These are phyloP conservation scores for Okamejei kenojei DNA, from an alignment of 2,797 vertebrate species.

Conservation along the genomic window DNA sequence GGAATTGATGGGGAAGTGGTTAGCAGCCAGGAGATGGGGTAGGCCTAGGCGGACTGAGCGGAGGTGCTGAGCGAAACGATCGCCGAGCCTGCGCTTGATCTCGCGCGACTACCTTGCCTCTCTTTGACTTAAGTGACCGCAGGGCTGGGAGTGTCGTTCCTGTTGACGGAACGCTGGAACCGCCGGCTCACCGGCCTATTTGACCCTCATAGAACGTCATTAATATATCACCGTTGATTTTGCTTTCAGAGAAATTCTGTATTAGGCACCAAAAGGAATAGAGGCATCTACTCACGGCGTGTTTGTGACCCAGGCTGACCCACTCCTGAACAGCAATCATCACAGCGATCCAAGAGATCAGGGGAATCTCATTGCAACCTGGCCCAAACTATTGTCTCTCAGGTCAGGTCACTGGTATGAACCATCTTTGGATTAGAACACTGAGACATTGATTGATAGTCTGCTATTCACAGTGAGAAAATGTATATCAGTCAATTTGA, in stretches of 20 bases:
- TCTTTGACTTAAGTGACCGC: neutral
- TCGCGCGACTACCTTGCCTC: neutral
- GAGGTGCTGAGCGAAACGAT: no score
- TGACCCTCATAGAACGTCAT: constrained; percentile 26
- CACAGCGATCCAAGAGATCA: constrained; percentile 17
- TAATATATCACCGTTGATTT: constrained; percentile 34
- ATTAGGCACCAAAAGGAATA: neutral
- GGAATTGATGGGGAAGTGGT: no score
- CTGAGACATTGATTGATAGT: constrained; percentile 31
- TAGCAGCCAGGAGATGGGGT: no score
- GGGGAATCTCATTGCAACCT: constrained; percentile 28
- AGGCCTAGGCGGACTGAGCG: no score
- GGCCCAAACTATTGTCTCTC: constrained; percentile 32
- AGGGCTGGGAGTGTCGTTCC: neutral
- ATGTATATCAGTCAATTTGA: constrained; percentile 35
- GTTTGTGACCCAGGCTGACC: constrained; percentile 4
- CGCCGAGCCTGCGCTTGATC: no score
- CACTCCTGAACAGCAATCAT: constrained; percentile 23
- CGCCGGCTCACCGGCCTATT: neutral
- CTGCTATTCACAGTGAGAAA: constrained; percentile 34
- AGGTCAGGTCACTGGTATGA: constrained; percentile 33
- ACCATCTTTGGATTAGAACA: constrained; percentile 31
- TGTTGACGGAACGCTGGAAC: neutral
- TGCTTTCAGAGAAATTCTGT: neutral
- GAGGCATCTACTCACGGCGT: constrained; percentile 17